Evolutionary conservation across 2,797 vertebrate genomes (phyloP).

Genomic region (Coranthus polyacanthus): DNA sequence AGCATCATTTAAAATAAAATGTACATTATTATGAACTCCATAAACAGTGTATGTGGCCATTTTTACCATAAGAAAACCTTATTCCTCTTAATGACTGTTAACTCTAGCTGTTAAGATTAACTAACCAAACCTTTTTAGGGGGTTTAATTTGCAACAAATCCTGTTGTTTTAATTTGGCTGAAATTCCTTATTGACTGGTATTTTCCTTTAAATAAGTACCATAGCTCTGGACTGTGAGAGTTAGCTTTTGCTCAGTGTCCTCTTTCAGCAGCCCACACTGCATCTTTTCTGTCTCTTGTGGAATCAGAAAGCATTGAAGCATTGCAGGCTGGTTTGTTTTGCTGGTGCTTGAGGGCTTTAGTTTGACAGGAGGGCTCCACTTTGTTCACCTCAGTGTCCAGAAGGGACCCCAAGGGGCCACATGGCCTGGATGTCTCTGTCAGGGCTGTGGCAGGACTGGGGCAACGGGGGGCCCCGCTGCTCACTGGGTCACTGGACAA

Average conservation of each 20-base stretch:
- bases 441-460: conserved; percentile 78
- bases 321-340: conserved; percentile 77
- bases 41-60: too few relatives aligned
- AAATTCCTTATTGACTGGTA: conserved; percentile 5
- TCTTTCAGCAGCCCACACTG: conserved; percentile 61
- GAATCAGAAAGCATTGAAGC: conserved; percentile 79
- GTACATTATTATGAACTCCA: too few relatives aligned
- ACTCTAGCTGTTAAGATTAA: too few relatives aligned
- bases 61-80: too few relatives aligned
- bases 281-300: conserved; percentile 75
- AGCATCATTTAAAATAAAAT: too few relatives aligned
- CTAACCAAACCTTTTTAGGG: neutral
- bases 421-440: conserved; percentile 82
- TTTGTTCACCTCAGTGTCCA: conserved; percentile 83
- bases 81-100: too few relatives aligned
- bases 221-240: conserved; percentile 22
- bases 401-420: conserved; percentile 72
- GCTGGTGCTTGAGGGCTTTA: conserved; percentile 77
- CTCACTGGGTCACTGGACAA: conserved; percentile 84
- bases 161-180: conserved; percentile 13
- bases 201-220: conserved; percentile 28
- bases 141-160: too few relatives aligned
- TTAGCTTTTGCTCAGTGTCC: conserved; percentile 46
- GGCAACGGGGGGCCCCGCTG: conserved; percentile 63
- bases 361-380: conserved; percentile 82